A percentile compares a stretch with the other conserved stretches of the same genome.
Evolutionary conservation across 1,140 invertebrate species (phyloP).

Genomic region (Tetragonula clypearis): DNA sequence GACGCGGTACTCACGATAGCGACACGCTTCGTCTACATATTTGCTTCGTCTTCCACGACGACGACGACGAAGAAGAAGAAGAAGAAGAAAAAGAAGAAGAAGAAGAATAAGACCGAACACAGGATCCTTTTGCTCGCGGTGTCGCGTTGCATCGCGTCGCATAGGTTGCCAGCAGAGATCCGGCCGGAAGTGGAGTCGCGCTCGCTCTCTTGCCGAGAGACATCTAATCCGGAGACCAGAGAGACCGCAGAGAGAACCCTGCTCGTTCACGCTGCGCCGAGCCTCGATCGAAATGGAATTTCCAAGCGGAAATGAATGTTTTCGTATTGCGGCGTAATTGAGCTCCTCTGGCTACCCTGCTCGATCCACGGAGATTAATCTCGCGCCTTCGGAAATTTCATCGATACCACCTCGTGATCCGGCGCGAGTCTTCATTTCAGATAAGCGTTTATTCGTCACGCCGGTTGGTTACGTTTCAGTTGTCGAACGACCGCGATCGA

Average conservation of each 20-base stretch:
- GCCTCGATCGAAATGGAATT: constrained; percentile 14
- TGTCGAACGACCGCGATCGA: background rate
- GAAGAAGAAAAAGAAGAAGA: too few species aligned
- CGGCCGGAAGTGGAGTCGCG: constrained; percentile 12
- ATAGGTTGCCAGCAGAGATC: constrained; percentile 43
- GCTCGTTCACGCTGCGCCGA: too few species aligned
- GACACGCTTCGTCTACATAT: background rate
- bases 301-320: constrained; percentile 16
- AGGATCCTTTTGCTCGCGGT: constrained; percentile 41
- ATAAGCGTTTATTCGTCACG: background rate
- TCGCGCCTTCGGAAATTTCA: background rate
- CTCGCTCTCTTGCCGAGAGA: constrained; percentile 9
- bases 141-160: constrained; percentile 56
- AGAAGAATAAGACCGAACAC: background rate
- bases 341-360: background rate
- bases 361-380: constrained; percentile 2
- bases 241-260: background rate
- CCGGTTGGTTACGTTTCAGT: background rate
- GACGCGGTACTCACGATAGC: constrained; percentile 15
- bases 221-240: constrained; percentile 51
- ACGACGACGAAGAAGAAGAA: too few species aligned
- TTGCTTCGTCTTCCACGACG: constrained; percentile 30
- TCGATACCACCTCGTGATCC: background rate
- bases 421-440: constrained; percentile 19
- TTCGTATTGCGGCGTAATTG: constrained; percentile 13